phyloP scores from a whole-genome alignment of 2,888 invertebrate genomes.

The Chaitophorus viminalis region DNA sequence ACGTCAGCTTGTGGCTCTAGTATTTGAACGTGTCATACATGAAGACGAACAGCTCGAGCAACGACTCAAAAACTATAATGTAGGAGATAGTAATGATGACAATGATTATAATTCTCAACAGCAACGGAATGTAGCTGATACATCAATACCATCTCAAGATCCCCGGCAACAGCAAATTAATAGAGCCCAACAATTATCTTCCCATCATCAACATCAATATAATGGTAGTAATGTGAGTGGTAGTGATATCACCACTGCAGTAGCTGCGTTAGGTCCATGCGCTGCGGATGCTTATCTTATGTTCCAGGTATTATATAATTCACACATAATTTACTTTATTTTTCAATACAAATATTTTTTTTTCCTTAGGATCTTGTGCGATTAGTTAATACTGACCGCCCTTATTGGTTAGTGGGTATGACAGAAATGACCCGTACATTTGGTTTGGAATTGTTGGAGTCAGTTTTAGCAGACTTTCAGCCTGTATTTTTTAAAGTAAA shows the following conservation, averaged over 20 bases:
- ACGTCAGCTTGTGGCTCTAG: conserved; percentile 90
- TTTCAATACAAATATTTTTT: background rate
- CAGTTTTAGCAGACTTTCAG: conserved; percentile 87
- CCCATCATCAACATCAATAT: conserved; percentile 19
- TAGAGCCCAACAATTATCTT: conserved; percentile 44
- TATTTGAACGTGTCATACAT: conserved; percentile 85
- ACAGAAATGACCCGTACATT: conserved; percentile 98
- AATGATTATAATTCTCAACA: background rate
- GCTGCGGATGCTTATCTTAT: conserved; percentile 94
- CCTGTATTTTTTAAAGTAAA: conserved; percentile 84
- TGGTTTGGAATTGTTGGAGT: conserved; percentile 93
- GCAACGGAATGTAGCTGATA: background rate
- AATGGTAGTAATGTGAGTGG: conserved; percentile 9
- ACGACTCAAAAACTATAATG: background rate
- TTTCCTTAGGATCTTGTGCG: conserved; percentile 88
- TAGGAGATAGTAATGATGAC: conserved; percentile 63
- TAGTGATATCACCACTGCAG: background rate
- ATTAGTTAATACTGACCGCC: conserved; percentile 94
- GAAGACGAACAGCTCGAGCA: conserved; percentile 73
- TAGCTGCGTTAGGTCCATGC: conserved; percentile 76
- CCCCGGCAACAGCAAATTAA: conserved; percentile 11
- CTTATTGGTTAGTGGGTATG: conserved; percentile 94
- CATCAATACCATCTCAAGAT: background rate
- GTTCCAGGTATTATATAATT: conserved; percentile 77
- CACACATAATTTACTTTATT: background rate